These are phyloP conservation scores for Porites rus DNA, from an alignment of 92 coral and sea anemone species.

Conservation along the genomic window DNA sequence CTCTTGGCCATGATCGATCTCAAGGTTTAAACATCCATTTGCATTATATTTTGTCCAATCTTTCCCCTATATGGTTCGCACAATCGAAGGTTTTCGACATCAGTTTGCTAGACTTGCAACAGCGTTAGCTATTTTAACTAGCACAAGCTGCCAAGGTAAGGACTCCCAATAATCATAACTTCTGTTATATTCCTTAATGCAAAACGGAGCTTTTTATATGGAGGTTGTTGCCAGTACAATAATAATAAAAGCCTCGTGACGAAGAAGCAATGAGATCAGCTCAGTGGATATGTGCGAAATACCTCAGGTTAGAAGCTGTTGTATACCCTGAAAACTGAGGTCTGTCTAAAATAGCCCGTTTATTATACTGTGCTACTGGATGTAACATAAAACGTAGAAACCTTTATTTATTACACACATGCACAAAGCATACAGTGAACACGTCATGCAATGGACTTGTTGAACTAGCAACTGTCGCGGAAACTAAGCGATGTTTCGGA, in stretches of 20 bases:
- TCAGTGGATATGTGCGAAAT: too few relatives aligned
- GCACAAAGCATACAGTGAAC: too few relatives aligned
- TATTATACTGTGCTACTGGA: too few relatives aligned
- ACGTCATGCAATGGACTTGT: too few relatives aligned
- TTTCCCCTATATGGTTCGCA: neutral
- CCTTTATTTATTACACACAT: too few relatives aligned
- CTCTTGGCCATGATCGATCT: neutral
- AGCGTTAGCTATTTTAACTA: neutral
- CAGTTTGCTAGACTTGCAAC: conserved; percentile 1
- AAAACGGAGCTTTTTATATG: neutral
- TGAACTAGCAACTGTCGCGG: too few relatives aligned
- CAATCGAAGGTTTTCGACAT: neutral
- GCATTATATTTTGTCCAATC: neutral
- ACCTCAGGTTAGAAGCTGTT: too few relatives aligned
- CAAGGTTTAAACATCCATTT: neutral
- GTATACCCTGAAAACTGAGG: too few relatives aligned
- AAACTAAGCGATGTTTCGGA: too few relatives aligned
- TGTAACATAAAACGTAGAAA: too few relatives aligned
- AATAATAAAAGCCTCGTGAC: neutral
- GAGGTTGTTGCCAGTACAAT: neutral
- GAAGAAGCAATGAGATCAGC: neutral
- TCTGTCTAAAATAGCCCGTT: too few relatives aligned
- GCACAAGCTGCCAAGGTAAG: conserved; percentile 27
- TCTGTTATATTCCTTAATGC: neutral
- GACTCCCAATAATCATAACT: neutral